Percentiles rank a stretch among this genome's conserved stretches.
Evolutionary conservation across 2,797 vertebrate genomes (phyloP).

Genomic region (Selene dorsalis): DNA sequence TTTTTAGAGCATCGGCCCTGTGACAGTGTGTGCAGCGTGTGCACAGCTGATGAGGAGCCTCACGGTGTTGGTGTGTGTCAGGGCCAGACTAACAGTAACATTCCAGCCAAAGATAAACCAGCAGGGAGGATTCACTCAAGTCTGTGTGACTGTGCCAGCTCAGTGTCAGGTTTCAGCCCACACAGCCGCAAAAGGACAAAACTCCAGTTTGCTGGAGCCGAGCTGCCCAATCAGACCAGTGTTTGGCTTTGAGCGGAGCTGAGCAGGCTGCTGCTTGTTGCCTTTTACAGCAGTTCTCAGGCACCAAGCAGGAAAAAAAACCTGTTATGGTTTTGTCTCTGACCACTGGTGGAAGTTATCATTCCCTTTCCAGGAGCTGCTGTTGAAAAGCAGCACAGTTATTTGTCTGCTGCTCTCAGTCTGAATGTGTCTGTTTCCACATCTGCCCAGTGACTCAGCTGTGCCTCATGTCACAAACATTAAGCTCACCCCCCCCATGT

Average conservation of each 20-base stretch:
- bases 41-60: constrained; percentile 30
- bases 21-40: constrained; percentile 9
- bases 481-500: background rate
- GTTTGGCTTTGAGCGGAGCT: constrained; percentile 68
- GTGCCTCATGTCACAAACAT: background rate
- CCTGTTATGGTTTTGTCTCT: constrained; percentile 48
- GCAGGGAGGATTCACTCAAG: constrained; percentile 12
- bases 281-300: constrained; percentile 83
- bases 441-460: constrained; percentile 17
- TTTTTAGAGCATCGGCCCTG: background rate
- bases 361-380: constrained; percentile 70
- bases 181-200: constrained; percentile 81
- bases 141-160: constrained; percentile 8
- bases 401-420: constrained; percentile 18
- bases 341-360: constrained; percentile 42
- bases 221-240: constrained; percentile 65
- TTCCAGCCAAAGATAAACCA: constrained; percentile 61
- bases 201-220: constrained; percentile 44
- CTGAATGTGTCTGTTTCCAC: constrained; percentile 12
- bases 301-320: constrained; percentile 35
- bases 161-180: constrained; percentile 48
- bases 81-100: constrained; percentile 49
- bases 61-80: constrained; percentile 39
- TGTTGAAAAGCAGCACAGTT: constrained; percentile 33
- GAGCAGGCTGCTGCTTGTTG: constrained; percentile 62